Base-by-base conservation (phyloP, 2,113 vertebrate species). In the Probosciger aterrimus region DNA sequence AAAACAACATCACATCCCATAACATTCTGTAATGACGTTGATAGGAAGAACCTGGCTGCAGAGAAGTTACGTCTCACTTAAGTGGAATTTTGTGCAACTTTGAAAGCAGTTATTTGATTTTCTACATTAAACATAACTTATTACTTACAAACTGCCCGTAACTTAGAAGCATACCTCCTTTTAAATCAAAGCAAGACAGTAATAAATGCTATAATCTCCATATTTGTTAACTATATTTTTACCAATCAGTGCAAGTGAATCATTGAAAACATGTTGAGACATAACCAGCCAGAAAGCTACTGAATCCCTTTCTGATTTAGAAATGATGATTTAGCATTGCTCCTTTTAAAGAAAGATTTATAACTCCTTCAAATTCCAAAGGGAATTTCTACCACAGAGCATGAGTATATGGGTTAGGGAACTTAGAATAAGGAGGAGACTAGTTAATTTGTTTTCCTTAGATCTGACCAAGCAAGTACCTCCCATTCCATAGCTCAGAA, bases 21-120 rank as follows among this genome's bases (percentile, higher is more conserved):
- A 88, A 70, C 35, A 74, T 35, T 81, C 92, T 62, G 28, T 30
- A 84, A 86, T 89, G 39, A 92, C 86, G 71, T 96, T 92, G 57
- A 52, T 30, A 67, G 44, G 63, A 76, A 76, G 46, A 79, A 75
- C 16, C 31, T 77, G 71, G 24, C 50, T 69, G 44, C 44, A 62
- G 57, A 88, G 57, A 88, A 82, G 46, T 90, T 80, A 62, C 37
- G 46, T 67, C 37, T 94, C 64, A 52, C 18, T 92, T 47, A 62
- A 49, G 46, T 9, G 86, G 67, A 31, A 85, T 22, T 83, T 88
- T 62, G 35, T 79, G 41, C 28, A 68, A 35, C 18, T 89, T 70
- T 17, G 11, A 83, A 59, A 64, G 73, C 3, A 31, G 87, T 78
- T 73, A 18, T n/a, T 62, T 73, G 50, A 53, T 73, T 31, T 11